Percentiles rank a stretch among this genome's conserved stretches.
Conservation (phyloP, 23 tunicate genomes). For the Corella eumyota region DNA sequence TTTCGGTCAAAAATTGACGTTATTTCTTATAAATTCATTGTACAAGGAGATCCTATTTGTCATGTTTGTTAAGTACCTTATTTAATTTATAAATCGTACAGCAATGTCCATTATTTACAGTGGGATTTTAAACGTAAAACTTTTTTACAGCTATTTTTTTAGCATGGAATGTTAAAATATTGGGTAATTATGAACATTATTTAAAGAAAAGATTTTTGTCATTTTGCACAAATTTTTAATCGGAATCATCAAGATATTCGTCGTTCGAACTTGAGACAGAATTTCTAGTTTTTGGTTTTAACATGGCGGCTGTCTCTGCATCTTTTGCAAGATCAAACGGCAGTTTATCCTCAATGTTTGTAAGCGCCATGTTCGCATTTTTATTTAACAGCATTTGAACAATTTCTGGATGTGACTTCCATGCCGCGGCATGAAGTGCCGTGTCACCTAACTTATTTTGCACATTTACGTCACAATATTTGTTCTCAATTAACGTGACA, state of each 20-base stretch:
- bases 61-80: too few species aligned
- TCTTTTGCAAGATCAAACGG: conserved; percentile 57
- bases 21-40: too few species aligned
- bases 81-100: too few species aligned
- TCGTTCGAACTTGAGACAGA: conserved; percentile 39
- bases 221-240: conserved; percentile 25
- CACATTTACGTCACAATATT: conserved; percentile 38
- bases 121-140: too few species aligned
- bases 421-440: conserved; percentile 67
- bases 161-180: too few species aligned
- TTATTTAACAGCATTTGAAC: conserved; percentile 29
- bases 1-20: too few species aligned
- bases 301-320: conserved; percentile 53
- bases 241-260: conserved; percentile 81
- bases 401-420: conserved; percentile 75
- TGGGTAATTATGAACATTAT: too few species aligned
- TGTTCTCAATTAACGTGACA: conserved; percentile 37
- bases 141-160: too few species aligned
- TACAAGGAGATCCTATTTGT: too few species aligned
- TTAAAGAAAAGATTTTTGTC: too few species aligned
- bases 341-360: conserved; percentile 61
- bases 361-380: conserved; percentile 44
- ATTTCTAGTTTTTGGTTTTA: conserved; percentile 45
- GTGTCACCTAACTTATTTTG: conserved; percentile 93
- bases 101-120: too few species aligned